Conservation (phyloP, 2,797 vertebrate genomes). For the Lerista edwardsae region DNA sequence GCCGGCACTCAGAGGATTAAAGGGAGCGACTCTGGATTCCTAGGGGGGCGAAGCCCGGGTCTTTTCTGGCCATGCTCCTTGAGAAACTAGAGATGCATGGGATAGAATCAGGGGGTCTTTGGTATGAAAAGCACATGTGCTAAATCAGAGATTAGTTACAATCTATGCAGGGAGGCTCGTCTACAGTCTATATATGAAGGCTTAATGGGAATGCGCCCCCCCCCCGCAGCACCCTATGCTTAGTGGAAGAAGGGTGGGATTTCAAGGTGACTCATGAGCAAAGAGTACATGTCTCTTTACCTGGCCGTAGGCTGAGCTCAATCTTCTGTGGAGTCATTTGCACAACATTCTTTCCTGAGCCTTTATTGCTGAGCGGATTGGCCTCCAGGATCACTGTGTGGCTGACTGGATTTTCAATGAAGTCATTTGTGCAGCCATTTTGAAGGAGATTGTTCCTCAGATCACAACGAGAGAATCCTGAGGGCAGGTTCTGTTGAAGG, state of each 20-base stretch:
- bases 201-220: neutral
- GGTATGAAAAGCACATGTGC: neutral
- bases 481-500: constrained; percentile 74
- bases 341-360: constrained; percentile 80
- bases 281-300: constrained; percentile 64
- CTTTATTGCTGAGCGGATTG: constrained; percentile 83
- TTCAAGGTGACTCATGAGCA: neutral
- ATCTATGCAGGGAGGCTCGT: too few species aligned
- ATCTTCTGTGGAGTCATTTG: constrained; percentile 93
- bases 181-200: neutral
- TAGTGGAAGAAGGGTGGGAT: neutral
- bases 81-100: neutral
- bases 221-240: neutral
- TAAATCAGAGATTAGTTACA: neutral
- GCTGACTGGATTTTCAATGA: constrained; percentile 86
- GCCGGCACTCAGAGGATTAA: too few species aligned
- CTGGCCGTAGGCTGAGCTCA: constrained; percentile 84
- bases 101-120: neutral
- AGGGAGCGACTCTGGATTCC: too few species aligned
- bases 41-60: too few species aligned
- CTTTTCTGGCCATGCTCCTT: neutral
- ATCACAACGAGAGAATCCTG: constrained; percentile 84
- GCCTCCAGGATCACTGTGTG: constrained; percentile 66
- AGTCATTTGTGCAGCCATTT: constrained; percentile 70
- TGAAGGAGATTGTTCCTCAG: constrained; percentile 79